phyloP scores from a whole-genome alignment of 1,140 invertebrate species.

The Drosophila arizonae region DNA sequence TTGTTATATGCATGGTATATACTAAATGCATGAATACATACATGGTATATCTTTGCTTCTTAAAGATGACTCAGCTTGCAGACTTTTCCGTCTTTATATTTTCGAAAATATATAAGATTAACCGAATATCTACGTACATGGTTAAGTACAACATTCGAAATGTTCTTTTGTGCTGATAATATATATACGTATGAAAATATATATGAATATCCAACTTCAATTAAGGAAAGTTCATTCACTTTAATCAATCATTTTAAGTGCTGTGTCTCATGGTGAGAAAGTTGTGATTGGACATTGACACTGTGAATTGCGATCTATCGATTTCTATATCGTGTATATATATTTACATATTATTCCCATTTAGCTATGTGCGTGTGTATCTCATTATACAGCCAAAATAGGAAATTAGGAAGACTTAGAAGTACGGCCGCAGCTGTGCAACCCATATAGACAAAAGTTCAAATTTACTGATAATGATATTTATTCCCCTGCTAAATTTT shows the following conservation, averaged over 20 bases:
- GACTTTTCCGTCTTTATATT: slow-evolving; percentile 22
- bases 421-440: slow-evolving; percentile 20
- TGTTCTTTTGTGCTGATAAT: slow-evolving; percentile 3
- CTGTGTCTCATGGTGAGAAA: background rate
- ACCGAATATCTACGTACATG: background rate
- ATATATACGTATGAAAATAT: background rate
- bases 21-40: background rate
- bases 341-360: background rate
- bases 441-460: background rate
- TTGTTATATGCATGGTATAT: slow-evolving; percentile 1
- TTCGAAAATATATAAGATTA: slow-evolving; percentile 21
- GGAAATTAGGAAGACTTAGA: slow-evolving; percentile 58
- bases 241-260: background rate
- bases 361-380: background rate
- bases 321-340: background rate
- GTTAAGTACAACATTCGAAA: background rate
- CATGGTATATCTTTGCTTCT: background rate
- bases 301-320: slow-evolving; percentile 13
- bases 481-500: no score
- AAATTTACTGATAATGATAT: no score
- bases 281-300: background rate
- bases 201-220: slow-evolving; percentile 22
- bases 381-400: slow-evolving; percentile 41
- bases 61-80: slow-evolving; percentile 19
- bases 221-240: slow-evolving; percentile 27